Evolutionary conservation across 2,888 invertebrate genomes (phyloP).

Genomic region (Apodemia duryi): DNA sequence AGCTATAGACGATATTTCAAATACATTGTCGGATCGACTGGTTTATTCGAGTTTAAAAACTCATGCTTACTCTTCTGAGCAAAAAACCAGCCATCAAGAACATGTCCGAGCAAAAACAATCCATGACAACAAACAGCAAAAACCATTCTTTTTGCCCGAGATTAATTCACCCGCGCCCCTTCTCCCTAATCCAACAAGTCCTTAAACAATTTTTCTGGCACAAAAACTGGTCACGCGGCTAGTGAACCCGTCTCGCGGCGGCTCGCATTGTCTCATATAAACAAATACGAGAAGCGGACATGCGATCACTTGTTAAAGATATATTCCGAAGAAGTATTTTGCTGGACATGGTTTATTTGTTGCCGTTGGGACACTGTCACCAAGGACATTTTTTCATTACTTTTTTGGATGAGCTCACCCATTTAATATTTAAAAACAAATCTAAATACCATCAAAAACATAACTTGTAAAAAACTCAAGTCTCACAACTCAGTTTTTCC

Average conservation of each 20-base stretch:
- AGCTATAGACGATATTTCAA: not conserved
- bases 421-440: not conserved
- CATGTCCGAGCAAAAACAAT: slow-evolving; percentile 59
- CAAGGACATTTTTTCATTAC: not conserved
- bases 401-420: not conserved
- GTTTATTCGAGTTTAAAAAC: slow-evolving; percentile 5
- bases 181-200: slow-evolving; percentile 18
- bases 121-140: slow-evolving; percentile 70
- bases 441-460: too few relatives aligned
- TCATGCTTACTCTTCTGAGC: slow-evolving; percentile 22
- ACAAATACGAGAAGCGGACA: slow-evolving; percentile 19
- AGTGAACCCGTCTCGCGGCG: slow-evolving; percentile 21
- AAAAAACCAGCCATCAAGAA: slow-evolving; percentile 64
- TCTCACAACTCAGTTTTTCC: too few relatives aligned
- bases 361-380: not conserved
- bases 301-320: slow-evolving; percentile 18
- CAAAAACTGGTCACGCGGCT: slow-evolving; percentile 28
- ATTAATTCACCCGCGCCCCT: slow-evolving; percentile 48
- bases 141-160: slow-evolving; percentile 61
- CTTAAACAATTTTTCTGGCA: slow-evolving; percentile 25
- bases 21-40: not conserved
- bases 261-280: slow-evolving; percentile 19
- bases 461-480: too few relatives aligned
- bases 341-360: slow-evolving; percentile 22
- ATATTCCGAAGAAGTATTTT: slow-evolving; percentile 18